Percentiles rank a stretch among this genome's conserved stretches.
Conservation (phyloP, 2,113 vertebrate species). For the Merops nubicus region DNA sequence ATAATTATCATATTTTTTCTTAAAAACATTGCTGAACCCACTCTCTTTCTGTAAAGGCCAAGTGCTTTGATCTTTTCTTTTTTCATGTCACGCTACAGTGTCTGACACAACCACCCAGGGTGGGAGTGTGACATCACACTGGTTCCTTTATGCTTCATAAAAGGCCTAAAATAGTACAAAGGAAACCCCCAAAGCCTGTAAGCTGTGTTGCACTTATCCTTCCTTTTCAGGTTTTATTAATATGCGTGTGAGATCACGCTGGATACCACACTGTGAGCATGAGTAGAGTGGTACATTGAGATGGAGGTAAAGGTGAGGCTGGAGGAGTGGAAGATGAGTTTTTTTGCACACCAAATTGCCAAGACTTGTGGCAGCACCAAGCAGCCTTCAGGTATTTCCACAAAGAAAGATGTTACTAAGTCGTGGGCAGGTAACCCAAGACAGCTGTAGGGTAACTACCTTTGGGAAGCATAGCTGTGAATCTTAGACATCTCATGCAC, state of each 20-base stretch:
- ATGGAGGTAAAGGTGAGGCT: not conserved
- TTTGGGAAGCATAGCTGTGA: not conserved
- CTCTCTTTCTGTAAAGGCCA: not conserved
- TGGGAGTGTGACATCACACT: not conserved
- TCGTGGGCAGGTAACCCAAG: not conserved
- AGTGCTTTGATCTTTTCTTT: not conserved
- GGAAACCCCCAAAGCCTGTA: not conserved
- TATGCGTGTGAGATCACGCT: not conserved
- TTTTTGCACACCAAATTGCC: not conserved
- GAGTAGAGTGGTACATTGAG: not conserved
- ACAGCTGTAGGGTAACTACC: not conserved
- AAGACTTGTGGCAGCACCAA: not conserved
- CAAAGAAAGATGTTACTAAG: not conserved
- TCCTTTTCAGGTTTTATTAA: not conserved
- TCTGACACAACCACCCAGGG: not conserved
- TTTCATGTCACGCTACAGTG: not conserved
- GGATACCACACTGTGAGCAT: rapidly evolving
- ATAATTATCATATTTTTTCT: not conserved
- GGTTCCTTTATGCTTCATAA: not conserved
- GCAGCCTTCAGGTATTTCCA: not conserved
- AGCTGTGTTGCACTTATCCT: not conserved
- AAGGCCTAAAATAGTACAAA: not conserved
- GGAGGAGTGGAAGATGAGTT: rapidly evolving
- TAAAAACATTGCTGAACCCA: conserved; percentile 1
- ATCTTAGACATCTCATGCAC: not conserved